Evolutionary conservation across 2,797 vertebrate genomes (phyloP).

Genomic region (Poliocrania exsul): DNA sequence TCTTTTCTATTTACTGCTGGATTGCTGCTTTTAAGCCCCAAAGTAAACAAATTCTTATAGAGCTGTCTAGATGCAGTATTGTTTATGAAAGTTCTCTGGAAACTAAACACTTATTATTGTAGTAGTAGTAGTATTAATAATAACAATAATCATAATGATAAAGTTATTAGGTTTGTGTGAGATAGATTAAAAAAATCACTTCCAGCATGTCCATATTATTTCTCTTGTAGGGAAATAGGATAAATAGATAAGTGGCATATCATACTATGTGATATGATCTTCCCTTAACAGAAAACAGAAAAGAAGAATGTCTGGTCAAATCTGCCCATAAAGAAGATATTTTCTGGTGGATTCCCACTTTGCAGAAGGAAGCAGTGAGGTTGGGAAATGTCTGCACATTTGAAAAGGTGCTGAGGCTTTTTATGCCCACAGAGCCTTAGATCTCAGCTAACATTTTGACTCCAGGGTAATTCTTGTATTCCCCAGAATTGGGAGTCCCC

Average conservation of each 20-base stretch:
- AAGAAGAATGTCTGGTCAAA: background rate
- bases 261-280: background rate
- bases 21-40: background rate
- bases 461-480: background rate
- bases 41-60: background rate
- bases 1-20: background rate
- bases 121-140: fast-evolving
- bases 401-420: background rate
- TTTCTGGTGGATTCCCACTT: background rate
- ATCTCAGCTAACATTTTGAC: background rate
- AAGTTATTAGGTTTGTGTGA: background rate
- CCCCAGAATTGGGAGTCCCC: background rate
- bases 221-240: background rate
- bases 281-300: background rate
- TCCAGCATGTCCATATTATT: background rate
- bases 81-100: background rate
- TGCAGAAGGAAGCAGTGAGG: background rate
- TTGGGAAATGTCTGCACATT: background rate
- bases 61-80: background rate
- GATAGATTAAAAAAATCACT: background rate
- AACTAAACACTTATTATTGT: background rate
- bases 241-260: background rate
- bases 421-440: background rate
- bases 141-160: no score
- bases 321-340: background rate